phyloP scores from a whole-genome alignment of 1,140 invertebrate species.

The Drosophila repletoides region DNA sequence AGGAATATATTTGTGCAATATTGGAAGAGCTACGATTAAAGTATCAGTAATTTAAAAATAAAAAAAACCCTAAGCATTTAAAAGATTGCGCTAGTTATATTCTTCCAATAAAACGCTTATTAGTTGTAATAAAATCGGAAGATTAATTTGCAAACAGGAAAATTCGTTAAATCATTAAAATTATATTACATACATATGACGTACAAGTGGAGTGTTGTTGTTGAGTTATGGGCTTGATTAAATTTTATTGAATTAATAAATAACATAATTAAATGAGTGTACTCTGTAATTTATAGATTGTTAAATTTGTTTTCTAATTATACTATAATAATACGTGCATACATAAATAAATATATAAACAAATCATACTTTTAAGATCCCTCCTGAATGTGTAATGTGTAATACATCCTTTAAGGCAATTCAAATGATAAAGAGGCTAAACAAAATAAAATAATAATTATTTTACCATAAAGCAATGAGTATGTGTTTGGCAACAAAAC shows the following conservation, averaged over 20 bases:
- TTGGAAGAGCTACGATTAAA: background rate
- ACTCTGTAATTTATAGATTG: slow-evolving; percentile 26
- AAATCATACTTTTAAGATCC: slow-evolving; percentile 49
- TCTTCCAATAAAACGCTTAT: slow-evolving; percentile 78
- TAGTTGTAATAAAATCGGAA: slow-evolving; percentile 52
- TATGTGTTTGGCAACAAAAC: slow-evolving; percentile 3
- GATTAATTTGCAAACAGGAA: background rate
- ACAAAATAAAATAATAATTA: background rate
- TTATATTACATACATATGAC: slow-evolving; percentile 7
- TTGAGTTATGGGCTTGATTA: slow-evolving; percentile 28
- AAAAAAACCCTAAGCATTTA: slow-evolving; percentile 39
- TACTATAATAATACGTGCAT: background rate
- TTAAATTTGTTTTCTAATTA: slow-evolving; percentile 52
- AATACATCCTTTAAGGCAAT: slow-evolving; percentile 34
- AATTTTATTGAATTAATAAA: background rate
- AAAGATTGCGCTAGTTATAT: slow-evolving; percentile 64
- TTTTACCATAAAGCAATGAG: too few species aligned
- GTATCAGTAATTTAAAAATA: slow-evolving; percentile 29
- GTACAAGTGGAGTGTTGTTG: slow-evolving; percentile 7
- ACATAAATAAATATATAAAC: slow-evolving; percentile 11
- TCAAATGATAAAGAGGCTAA: slow-evolving; percentile 38
- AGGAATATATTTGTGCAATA: slow-evolving; percentile 8
- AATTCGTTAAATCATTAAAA: too few species aligned
- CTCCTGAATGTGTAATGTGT: slow-evolving; percentile 19
- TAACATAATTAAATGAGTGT: slow-evolving; percentile 11